Conservation (phyloP, 2,797 vertebrate genomes). For the Podarcis lilfordi region DNA sequence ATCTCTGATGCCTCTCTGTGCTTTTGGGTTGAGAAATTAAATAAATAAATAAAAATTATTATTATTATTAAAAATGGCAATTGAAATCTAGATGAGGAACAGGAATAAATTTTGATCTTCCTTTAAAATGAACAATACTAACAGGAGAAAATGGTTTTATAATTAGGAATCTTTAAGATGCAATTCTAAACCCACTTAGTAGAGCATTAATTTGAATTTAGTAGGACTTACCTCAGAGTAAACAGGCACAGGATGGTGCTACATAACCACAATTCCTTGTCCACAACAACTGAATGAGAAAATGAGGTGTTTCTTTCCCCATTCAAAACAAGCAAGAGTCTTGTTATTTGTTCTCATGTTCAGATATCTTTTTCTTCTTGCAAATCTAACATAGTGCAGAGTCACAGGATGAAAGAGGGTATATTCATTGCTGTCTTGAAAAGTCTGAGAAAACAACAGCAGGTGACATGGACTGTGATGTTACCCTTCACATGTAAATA, state of each 20-base stretch:
- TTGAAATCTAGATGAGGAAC: constrained; percentile 19
- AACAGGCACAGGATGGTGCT: background rate
- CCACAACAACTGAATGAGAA: too few relatives aligned
- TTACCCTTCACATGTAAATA: background rate
- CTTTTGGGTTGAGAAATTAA: too few relatives aligned
- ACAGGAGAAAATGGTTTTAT: constrained; percentile 46
- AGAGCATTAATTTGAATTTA: background rate
- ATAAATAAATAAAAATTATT: too few relatives aligned
- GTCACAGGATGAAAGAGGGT: background rate
- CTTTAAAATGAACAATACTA: constrained; percentile 40
- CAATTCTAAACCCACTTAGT: background rate
- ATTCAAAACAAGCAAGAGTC: background rate
- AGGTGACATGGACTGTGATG: background rate
- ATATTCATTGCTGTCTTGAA: background rate
- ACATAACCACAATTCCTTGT: too few relatives aligned
- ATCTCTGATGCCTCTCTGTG: too few relatives aligned
- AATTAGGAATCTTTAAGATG: constrained; percentile 52
- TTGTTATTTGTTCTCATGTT: background rate
- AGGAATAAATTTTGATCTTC: constrained; percentile 35
- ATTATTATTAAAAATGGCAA: background rate
- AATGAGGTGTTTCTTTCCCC: background rate
- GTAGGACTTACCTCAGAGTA: background rate
- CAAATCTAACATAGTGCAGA: background rate
- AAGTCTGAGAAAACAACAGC: background rate
- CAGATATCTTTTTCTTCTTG: background rate